Percentiles rank a stretch among this genome's conserved stretches.
phyloP scores from a whole-genome alignment of 1,140 invertebrate species.

The Paraescarpia echinospica region DNA sequence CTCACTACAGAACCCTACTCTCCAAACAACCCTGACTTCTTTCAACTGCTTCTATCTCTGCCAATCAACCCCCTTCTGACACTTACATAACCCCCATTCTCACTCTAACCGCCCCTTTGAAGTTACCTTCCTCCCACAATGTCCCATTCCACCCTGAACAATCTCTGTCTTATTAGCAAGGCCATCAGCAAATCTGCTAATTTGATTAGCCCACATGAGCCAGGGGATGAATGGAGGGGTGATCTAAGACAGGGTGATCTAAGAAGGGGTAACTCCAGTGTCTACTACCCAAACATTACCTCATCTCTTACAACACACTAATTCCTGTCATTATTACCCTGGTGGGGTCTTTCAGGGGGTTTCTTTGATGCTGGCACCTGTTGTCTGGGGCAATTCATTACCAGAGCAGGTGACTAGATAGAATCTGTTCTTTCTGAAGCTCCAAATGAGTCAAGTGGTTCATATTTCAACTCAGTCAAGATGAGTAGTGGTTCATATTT shows the following conservation, averaged over 20 bases:
- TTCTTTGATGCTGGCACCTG: background rate
- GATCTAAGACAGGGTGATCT: background rate
- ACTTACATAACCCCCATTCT: background rate
- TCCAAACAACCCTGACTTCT: background rate
- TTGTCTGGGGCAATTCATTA: background rate
- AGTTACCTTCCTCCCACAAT: background rate
- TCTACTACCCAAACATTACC: background rate
- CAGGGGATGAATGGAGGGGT: background rate
- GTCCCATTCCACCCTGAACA: background rate
- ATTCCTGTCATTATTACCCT: background rate
- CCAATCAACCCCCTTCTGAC: background rate
- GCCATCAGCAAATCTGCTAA: background rate
- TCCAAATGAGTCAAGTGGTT: background rate
- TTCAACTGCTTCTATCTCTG: background rate
- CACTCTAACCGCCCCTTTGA: background rate
- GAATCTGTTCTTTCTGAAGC: background rate
- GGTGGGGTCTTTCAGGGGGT: background rate
- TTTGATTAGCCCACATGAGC: background rate
- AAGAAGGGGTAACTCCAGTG: background rate
- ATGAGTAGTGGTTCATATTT: background rate
- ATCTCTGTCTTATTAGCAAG: background rate
- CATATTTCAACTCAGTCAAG: background rate
- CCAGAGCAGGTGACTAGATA: background rate
- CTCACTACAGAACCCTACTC: background rate
- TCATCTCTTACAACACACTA: background rate